Percentiles rank a stretch among this genome's conserved stretches.
phyloP scores from a whole-genome alignment of 2,888 invertebrate species.

The Agriopis aurantiaria region DNA sequence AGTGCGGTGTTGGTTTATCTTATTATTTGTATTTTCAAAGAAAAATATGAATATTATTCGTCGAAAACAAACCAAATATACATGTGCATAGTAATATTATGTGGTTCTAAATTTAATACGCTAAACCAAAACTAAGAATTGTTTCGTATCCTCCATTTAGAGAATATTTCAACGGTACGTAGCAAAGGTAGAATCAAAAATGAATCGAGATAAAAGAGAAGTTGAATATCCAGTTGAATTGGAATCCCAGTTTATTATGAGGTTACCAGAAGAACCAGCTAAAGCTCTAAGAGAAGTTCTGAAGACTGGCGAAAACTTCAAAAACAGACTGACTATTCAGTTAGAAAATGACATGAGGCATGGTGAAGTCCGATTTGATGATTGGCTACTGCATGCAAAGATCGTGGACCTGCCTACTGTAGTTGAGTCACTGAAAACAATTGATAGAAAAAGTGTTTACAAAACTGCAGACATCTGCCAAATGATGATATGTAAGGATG shows the following conservation, averaged over 20 bases:
- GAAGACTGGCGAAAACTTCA: slow-evolving; percentile 91
- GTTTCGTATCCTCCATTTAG: neutral
- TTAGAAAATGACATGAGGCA: slow-evolving; percentile 95
- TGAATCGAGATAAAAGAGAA: slow-evolving; percentile 77
- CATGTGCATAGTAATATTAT: too few species aligned
- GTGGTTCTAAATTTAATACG: too few species aligned
- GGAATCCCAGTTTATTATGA: slow-evolving; percentile 93
- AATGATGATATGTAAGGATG: slow-evolving; percentile 95
- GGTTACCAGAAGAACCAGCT: slow-evolving; percentile 93
- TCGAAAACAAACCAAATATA: too few species aligned
- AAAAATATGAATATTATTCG: too few species aligned
- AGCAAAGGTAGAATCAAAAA: slow-evolving; percentile 37
- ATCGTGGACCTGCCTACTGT: slow-evolving; percentile 96
- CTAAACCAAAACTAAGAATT: neutral
- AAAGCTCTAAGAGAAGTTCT: slow-evolving; percentile 91
- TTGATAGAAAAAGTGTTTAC: slow-evolving; percentile 98
- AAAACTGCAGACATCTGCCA: slow-evolving; percentile 99
- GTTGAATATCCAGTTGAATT: slow-evolving; percentile 88
- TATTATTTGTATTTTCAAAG: too few species aligned
- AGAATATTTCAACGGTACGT: neutral
- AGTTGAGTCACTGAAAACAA: slow-evolving; percentile 97
- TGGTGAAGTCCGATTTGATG: slow-evolving; percentile 95
- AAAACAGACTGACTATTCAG: slow-evolving; percentile 94
- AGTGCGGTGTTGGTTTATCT: too few species aligned
- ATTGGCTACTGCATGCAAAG: slow-evolving; percentile 95